Evolutionary conservation across 2,113 vertebrate species (phyloP).

Genomic region (Clupea harengus): DNA sequence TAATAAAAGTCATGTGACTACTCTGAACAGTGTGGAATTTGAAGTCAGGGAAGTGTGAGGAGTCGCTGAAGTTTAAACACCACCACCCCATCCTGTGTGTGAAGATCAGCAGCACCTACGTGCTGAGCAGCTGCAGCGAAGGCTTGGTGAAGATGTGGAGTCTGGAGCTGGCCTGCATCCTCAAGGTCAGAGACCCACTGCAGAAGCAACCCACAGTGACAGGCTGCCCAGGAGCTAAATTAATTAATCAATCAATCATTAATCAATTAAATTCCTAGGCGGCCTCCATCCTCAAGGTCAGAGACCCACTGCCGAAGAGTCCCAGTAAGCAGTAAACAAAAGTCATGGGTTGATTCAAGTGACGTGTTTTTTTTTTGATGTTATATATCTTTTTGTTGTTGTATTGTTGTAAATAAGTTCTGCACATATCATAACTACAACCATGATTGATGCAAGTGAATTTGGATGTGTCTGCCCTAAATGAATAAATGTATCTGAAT

Average conservation of each 20-base stretch:
- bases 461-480: too few species aligned
- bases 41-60: constrained; percentile 67
- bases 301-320: too few species aligned
- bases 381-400: too few species aligned
- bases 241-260: too few species aligned
- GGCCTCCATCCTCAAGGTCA: too few species aligned
- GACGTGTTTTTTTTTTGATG: too few species aligned
- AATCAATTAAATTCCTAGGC: too few species aligned
- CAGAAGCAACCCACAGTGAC: neutral
- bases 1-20: neutral
- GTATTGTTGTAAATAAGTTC: too few species aligned
- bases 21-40: constrained; percentile 81
- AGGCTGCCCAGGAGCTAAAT: neutral
- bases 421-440: too few species aligned
- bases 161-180: constrained; percentile 56
- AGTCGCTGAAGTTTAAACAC: constrained; percentile 78
- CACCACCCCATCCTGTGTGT: constrained; percentile 68
- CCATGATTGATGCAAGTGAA: too few species aligned
- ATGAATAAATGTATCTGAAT: too few species aligned
- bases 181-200: constrained; percentile 70
- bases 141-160: constrained; percentile 86
- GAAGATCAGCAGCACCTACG: constrained; percentile 62
- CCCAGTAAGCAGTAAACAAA: neutral
- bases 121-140: constrained; percentile 77
- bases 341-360: neutral